Evolutionary conservation across 2,888 invertebrate species (phyloP).

Genomic region (Rhopalosiphum nymphaeae): DNA sequence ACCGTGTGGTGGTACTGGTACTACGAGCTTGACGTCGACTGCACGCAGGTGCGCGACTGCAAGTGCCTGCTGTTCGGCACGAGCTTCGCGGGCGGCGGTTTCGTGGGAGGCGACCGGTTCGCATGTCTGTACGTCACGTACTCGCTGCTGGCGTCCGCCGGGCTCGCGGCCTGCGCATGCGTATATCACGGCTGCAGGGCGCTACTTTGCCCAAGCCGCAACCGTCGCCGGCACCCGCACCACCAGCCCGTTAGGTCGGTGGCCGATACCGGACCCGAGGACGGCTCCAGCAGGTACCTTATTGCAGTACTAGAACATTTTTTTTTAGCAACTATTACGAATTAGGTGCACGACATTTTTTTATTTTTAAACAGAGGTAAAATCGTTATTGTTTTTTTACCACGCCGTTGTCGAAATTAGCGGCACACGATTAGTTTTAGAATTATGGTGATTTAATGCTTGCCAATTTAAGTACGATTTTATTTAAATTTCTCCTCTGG

Average conservation of each 20-base stretch:
- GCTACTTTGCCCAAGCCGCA: background rate
- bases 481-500: too few species aligned
- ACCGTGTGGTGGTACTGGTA: slow-evolving; percentile 71
- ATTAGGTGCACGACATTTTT: too few species aligned
- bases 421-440: too few species aligned
- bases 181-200: background rate
- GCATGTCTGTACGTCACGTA: slow-evolving; percentile 70
- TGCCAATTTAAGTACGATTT: too few species aligned
- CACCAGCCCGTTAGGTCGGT: background rate
- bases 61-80: slow-evolving; percentile 70
- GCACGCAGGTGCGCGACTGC: slow-evolving; percentile 64
- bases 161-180: background rate
- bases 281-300: background rate
- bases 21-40: slow-evolving; percentile 69
- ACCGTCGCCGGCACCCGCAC: background rate
- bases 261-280: background rate
- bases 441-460: too few species aligned
- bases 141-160: slow-evolving; percentile 56
- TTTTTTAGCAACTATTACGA: too few species aligned
- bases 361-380: too few species aligned
- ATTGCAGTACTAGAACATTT: too few species aligned
- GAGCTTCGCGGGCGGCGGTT: slow-evolving; percentile 69
- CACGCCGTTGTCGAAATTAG: too few species aligned
- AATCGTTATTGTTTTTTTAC: too few species aligned
- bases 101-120: slow-evolving; percentile 70